These are phyloP conservation scores for Tinea semifulvella DNA, from an alignment of 2,888 invertebrate genomes.

Conservation along the genomic window DNA sequence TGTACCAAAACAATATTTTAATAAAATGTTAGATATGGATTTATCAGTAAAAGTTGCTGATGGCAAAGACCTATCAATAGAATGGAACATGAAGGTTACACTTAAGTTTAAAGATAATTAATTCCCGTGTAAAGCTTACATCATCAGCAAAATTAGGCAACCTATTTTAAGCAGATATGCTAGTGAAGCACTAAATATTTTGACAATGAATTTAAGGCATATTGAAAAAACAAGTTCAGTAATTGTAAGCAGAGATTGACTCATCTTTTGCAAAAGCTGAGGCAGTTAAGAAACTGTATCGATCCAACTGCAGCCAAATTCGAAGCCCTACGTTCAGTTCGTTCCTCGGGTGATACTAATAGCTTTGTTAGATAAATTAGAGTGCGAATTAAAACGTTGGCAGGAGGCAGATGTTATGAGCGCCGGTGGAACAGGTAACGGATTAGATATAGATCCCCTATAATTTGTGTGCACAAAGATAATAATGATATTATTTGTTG, in stretches of 20 bases:
- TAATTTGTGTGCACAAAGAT: conserved; percentile 12
- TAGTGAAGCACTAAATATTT: conserved; percentile 3
- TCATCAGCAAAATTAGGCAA: conserved; percentile 1
- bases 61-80: not conserved
- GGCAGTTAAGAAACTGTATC: not conserved
- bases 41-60: not conserved
- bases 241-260: not conserved
- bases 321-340: conserved; percentile 11
- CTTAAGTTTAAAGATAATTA: not conserved
- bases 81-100: not conserved
- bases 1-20: not conserved
- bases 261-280: not conserved
- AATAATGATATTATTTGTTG: conserved; percentile 13
- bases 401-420: not conserved
- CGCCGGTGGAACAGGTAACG: conserved; percentile 13
- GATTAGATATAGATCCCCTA: conserved; percentile 9
- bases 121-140: not conserved
- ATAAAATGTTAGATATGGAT: not conserved
- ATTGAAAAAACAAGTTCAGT: not conserved
- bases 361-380: not conserved
- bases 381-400: not conserved
- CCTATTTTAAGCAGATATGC: conserved; percentile 11
- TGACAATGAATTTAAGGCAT: not conserved
- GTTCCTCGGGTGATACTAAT: not conserved
- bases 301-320: conserved; percentile 9